A percentile compares a stretch with the other conserved stretches of the same genome.
phyloP scores from a whole-genome alignment of 2,797 vertebrate genomes.

The Crocodylus rhombifer region DNA sequence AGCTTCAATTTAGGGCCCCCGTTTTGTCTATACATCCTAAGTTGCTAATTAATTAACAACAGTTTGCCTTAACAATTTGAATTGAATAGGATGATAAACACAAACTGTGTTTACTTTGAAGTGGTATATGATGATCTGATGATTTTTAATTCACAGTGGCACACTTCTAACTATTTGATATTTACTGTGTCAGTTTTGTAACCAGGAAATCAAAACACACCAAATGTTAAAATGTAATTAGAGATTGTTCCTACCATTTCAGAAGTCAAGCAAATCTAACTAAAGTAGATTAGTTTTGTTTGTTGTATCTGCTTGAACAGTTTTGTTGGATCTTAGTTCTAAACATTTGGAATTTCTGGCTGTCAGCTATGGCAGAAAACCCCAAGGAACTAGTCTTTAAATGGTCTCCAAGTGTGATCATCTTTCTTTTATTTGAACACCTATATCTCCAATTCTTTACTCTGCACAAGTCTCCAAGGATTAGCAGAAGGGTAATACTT shows the following conservation, averaged over 20 bases:
- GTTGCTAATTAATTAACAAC: too few relatives aligned
- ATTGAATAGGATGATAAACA: too few relatives aligned
- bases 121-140: too few relatives aligned
- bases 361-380: slow-evolving; percentile 38
- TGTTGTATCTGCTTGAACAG: slow-evolving; percentile 8
- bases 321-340: slow-evolving; percentile 44
- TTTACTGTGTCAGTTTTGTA: too few relatives aligned
- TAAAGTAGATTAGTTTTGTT: neutral
- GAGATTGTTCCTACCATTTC: neutral
- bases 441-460: slow-evolving; percentile 55
- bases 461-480: slow-evolving; percentile 56
- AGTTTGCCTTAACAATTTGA: too few relatives aligned
- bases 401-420: slow-evolving; percentile 52
- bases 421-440: slow-evolving; percentile 62
- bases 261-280: neutral
- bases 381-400: slow-evolving; percentile 65
- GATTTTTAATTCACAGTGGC: too few relatives aligned
- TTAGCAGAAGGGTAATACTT: slow-evolving; percentile 63
- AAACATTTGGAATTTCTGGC: slow-evolving; percentile 50
- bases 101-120: too few relatives aligned
- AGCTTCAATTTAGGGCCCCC: too few relatives aligned
- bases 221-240: neutral
- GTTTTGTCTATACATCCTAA: too few relatives aligned
- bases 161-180: too few relatives aligned
- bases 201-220: slow-evolving; percentile 15